Evolutionary conservation across 2,888 invertebrate genomes (phyloP), one percentile per base, ranked within the genome.

Genomic region (Ormyrus pomaceus): DNA sequence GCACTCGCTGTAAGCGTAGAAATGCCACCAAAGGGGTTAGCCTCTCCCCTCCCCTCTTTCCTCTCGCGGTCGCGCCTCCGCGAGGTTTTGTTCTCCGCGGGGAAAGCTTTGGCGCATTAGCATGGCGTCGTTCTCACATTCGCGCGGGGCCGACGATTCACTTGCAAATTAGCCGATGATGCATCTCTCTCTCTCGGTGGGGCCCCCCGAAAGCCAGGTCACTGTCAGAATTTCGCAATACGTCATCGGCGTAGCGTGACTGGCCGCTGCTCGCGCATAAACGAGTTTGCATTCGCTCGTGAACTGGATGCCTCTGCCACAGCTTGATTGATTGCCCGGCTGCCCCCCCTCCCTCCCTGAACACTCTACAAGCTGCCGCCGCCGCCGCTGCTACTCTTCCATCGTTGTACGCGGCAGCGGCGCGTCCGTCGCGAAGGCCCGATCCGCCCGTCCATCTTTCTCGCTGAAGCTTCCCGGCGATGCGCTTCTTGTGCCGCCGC

Each of bases 221-320:
- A 71, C 81, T 77, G 82, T 80, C 81, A 82, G 81, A 80, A 84
- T 82, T 84, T 75, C 71, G 81, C 84, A 82, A 85, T 86, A 85
- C 83, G 84, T 86, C 86, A 86, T 85, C 84, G 82, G 72, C 77
- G 82, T 80, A 82, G 85, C 85, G 84, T 84, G 85, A 85, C 85
- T 83, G 82, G 80, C 51, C 8, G 58, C 74, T n/a, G 51, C 45
- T 46, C 71, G 82, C 83, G 80, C 83, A 84, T 83, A 84, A 86
- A 86, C 84, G 83, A 84, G 83, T 84, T 84, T 83, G 78, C 82
- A 81, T 72, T 74, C 77, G 80, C 66, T 58, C 61, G 73, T 74
- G 81, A 84, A 82, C 83, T 81, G 65, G 82, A 78, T 79, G 45
- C 19, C 6, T 58, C n/a, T 82, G 82, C 75, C 76, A 56, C 72